These are phyloP conservation scores for Callospermophilus lateralis DNA, from an alignment of 2,113 vertebrate genomes.

Conservation along the genomic window DNA sequence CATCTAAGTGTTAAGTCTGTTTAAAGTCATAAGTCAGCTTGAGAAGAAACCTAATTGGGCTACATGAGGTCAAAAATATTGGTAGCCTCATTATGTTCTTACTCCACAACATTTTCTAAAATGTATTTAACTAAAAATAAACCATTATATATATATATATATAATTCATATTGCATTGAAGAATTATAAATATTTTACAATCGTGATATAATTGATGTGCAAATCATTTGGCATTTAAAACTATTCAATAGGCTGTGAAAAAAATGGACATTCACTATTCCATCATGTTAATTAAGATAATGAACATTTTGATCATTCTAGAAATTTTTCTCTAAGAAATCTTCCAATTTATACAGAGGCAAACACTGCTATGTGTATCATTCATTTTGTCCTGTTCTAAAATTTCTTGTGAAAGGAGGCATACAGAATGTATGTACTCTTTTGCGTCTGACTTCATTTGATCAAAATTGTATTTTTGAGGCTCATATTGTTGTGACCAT, in stretches of 20 bases:
- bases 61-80: conserved; percentile 8
- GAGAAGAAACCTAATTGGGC: neutral
- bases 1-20: neutral
- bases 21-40: conserved; percentile 3
- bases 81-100: neutral
- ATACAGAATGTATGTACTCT: neutral
- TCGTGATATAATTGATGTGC: neutral
- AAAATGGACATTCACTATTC: neutral
- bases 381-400: neutral
- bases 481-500: neutral
- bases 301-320: neutral
- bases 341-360: neutral
- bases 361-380: neutral
- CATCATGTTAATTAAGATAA: neutral
- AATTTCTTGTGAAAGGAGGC: neutral
- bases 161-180: neutral
- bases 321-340: neutral
- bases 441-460: neutral
- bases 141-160: neutral
- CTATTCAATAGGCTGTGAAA: neutral
- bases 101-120: neutral
- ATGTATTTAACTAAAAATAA: neutral
- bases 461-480: neutral
- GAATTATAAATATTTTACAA: neutral
- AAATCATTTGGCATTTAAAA: conserved; percentile 19